Evolutionary conservation across 2,888 invertebrate genomes (phyloP), one percentile per base, ranked within the genome.

Genomic region (Ennomos erosarius): DNA sequence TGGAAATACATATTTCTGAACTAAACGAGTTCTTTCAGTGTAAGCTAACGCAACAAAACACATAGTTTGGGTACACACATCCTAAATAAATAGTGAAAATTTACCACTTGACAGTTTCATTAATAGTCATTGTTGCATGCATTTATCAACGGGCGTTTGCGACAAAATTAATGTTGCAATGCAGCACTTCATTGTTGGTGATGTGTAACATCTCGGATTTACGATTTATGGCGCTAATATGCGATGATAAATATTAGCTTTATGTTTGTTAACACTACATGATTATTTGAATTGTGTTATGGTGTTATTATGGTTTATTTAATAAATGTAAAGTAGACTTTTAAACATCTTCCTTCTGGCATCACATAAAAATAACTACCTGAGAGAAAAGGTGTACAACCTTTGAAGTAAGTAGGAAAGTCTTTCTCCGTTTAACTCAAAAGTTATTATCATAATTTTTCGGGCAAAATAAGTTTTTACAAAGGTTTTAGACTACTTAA

Each of bases 71-170:
- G 56, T 43, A 50, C 38, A 36, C 39, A 37, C 11, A 46, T 34
- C 26, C 36, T 45, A 43, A 59, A 56, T 56, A 58, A 52, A 65
- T 56, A 59, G 59, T 56, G 62, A 63, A 66, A 61, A 63, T 65
- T 63, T 57, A 63, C 58, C 57, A 47, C 56, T 39, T 52, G 57
- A 44, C 59, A 62, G 54, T 56, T 46, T 60, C 60, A 68, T 58
- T 60, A 65, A 64, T 64, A 59, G 49, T 26, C 55, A 63, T 66
- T 65, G 65, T 59, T 64, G 51, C 61, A 40, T 51, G 52, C 55
- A 66, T 68, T 59, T 56, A 65, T 68, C 63, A 68, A 54, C 26
- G 50, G 35, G 53, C 36, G 55, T 64, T 68, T 59, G 64, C 46
- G 47, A 50, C 37, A 34, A 36, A 62, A 47, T 61, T 62, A 64